Conservation (phyloP, 2,888 invertebrate species). For the Therioaphis trifolii region DNA sequence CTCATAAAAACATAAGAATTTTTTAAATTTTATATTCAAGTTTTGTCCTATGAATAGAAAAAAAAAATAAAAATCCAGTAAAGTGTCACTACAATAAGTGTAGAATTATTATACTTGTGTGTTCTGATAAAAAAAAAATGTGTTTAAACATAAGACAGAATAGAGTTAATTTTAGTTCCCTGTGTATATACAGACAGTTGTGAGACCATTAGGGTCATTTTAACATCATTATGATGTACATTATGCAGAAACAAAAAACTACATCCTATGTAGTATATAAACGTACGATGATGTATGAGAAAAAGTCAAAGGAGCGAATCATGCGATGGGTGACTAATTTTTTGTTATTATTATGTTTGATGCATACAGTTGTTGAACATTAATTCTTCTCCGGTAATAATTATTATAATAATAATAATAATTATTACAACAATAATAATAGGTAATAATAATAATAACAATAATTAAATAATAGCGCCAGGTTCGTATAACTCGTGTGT, state of each 20-base stretch:
- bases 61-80: background rate
- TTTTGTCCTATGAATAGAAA: background rate
- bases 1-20: background rate
- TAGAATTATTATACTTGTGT: background rate
- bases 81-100: background rate
- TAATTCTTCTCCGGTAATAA: constrained; percentile 25
- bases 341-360: constrained; percentile 30
- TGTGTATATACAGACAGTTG: constrained; percentile 17
- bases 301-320: constrained; percentile 58
- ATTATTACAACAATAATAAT: background rate
- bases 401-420: constrained; percentile 23
- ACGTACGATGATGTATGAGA: constrained; percentile 6
- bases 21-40: background rate
- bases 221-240: constrained; percentile 54
- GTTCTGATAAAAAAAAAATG: background rate
- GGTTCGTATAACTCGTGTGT: constrained; percentile 12
- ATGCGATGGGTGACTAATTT: constrained; percentile 42
- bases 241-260: constrained; percentile 58
- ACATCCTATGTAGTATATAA: constrained; percentile 2
- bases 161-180: background rate
- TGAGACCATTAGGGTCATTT: constrained; percentile 27
- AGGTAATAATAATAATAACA: constrained; percentile 17
- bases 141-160: background rate
- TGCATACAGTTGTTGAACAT: constrained; percentile 13
- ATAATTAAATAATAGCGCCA: constrained; percentile 39